Conservation (phyloP, 1,140 invertebrate genomes). For the Tigriopus japonicus region DNA sequence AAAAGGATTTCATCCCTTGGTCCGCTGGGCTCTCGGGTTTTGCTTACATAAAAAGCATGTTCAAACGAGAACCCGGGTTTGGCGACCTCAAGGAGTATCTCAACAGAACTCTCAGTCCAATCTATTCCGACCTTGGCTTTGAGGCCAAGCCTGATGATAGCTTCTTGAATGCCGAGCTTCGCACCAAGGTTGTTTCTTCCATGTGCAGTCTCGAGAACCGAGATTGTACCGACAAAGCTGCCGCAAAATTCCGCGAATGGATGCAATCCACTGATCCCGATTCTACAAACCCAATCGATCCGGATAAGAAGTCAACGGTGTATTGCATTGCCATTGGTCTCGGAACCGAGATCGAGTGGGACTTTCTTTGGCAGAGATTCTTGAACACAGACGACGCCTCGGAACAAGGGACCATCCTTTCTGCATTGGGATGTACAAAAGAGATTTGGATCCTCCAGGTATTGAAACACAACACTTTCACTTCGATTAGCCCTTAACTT, state of each 20-base stretch:
- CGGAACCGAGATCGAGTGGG: conserved; percentile 49
- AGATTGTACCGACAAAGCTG: conserved; percentile 38
- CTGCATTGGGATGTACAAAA: conserved; percentile 41
- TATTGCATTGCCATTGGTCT: conserved; percentile 46
- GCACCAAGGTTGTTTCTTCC: conserved; percentile 32
- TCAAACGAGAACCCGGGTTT: conserved; percentile 43
- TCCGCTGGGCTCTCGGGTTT: conserved; percentile 46
- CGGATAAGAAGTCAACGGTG: conserved; percentile 47
- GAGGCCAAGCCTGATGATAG: conserved; percentile 18
- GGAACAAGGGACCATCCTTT: conserved; percentile 41
- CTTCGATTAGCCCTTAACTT: conserved; percentile 43
- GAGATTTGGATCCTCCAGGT: conserved; percentile 24
- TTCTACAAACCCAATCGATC: conserved; percentile 34
- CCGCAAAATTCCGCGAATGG: conserved; percentile 38
- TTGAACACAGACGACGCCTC: conserved; percentile 34
- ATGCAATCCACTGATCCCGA: conserved; percentile 45
- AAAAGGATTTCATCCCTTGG: conserved; percentile 53
- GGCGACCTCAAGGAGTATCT: conserved; percentile 41
- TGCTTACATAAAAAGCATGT: conserved; percentile 40
- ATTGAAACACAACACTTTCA: conserved; percentile 30
- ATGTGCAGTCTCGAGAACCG: conserved; percentile 36
- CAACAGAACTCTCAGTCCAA: conserved; percentile 36
- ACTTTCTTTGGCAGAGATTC: conserved; percentile 48
- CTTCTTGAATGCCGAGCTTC: neutral
- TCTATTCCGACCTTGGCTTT: conserved; percentile 42